phyloP scores from a whole-genome alignment of 2,888 invertebrate species.

The Orthonychiurus folsomi region DNA sequence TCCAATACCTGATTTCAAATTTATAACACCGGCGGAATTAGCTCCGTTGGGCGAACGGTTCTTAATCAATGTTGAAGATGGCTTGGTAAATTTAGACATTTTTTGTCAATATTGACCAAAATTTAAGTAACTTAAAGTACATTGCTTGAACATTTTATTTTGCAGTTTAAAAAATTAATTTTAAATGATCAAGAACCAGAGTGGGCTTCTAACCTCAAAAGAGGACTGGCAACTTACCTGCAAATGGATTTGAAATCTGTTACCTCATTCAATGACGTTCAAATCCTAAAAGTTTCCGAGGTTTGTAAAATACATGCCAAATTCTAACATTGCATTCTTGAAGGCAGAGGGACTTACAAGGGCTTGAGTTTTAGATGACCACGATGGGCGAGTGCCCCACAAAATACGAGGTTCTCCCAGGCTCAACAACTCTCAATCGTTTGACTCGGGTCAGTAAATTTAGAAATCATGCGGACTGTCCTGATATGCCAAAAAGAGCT shows the following conservation, averaged over 20 bases:
- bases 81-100: slow-evolving; percentile 14
- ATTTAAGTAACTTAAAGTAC: not conserved
- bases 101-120: not conserved
- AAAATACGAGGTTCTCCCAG: slow-evolving; percentile 34
- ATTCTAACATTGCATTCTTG: no score
- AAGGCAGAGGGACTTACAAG: no score
- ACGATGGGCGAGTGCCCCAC: slow-evolving; percentile 38
- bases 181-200: slow-evolving; percentile 40
- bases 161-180: slow-evolving; percentile 36
- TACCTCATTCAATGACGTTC: slow-evolving; percentile 20
- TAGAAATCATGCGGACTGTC: slow-evolving; percentile 39
- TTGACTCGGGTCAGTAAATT: slow-evolving; percentile 31
- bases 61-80: slow-evolving; percentile 32
- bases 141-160: not conserved
- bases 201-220: slow-evolving; percentile 39
- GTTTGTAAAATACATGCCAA: slow-evolving; percentile 12
- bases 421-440: slow-evolving; percentile 23
- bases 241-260: slow-evolving; percentile 33
- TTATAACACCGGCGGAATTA: slow-evolving; percentile 24
- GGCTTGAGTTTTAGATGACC: slow-evolving; percentile 22
- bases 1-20: slow-evolving; percentile 32
- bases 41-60: slow-evolving; percentile 30
- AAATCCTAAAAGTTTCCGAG: slow-evolving; percentile 27
- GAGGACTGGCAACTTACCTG: slow-evolving; percentile 36
- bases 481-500: slow-evolving; percentile 31